A percentile compares a stretch with the other conserved stretches of the same genome.
Evolutionary conservation across 2,797 vertebrate genomes (phyloP).

Genomic region (Neosilurus mollespiculum): DNA sequence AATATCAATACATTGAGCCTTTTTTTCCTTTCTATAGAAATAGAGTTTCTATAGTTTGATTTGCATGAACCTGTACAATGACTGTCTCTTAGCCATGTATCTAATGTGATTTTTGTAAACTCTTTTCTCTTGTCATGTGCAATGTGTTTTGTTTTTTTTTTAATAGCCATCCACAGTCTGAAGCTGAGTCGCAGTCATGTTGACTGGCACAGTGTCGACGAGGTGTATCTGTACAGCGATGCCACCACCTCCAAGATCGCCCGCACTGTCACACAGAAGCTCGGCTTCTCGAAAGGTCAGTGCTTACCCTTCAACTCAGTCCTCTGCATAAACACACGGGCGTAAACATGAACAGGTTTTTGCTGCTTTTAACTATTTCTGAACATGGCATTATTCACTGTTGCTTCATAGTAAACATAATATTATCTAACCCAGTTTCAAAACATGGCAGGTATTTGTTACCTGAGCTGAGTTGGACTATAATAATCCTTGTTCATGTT

Average conservation of each 20-base stretch:
- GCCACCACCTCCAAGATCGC: slow-evolving; percentile 98
- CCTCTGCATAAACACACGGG: neutral
- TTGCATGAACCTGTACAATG: slow-evolving; percentile 44
- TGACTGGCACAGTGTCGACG: slow-evolving; percentile 96
- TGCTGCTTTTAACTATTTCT: slow-evolving; percentile 14
- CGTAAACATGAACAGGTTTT: neutral
- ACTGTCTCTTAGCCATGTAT: neutral
- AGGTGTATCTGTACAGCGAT: slow-evolving; percentile 97
- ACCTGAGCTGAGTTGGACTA: neutral
- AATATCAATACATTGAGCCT: slow-evolving; percentile 55
- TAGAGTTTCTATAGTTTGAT: neutral
- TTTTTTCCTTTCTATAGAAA: no score
- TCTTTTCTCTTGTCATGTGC: slow-evolving; percentile 12
- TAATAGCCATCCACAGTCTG: slow-evolving; percentile 86
- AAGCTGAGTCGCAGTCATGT: slow-evolving; percentile 95
- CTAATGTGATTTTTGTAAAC: neutral
- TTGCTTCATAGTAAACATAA: neutral
- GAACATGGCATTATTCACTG: slow-evolving; percentile 29
- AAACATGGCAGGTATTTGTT: neutral
- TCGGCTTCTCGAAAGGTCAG: slow-evolving; percentile 98
- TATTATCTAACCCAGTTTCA: neutral
- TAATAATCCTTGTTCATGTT: neutral
- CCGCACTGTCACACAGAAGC: slow-evolving; percentile 92
- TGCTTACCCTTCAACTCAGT: slow-evolving; percentile 31
- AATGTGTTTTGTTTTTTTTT: slow-evolving; percentile 28